Conservation (phyloP, 2,113 vertebrate species). For the Nothoprocta perdicaria region DNA sequence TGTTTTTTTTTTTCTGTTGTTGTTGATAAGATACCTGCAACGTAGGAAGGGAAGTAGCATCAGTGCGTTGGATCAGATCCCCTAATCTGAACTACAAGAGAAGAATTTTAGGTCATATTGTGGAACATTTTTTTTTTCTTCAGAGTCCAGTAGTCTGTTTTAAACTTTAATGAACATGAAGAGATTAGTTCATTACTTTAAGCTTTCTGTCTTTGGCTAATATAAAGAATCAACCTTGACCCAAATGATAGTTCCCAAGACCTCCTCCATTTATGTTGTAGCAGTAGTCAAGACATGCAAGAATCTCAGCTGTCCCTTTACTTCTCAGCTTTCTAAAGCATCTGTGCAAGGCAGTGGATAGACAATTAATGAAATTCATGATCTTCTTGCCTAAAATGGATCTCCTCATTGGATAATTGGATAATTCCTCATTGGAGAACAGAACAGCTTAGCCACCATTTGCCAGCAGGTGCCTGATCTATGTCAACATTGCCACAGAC, state of each 20-base stretch:
- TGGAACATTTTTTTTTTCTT: neutral
- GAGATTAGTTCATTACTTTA: neutral
- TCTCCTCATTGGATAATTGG: no score
- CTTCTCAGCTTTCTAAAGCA: neutral
- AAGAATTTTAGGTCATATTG: neutral
- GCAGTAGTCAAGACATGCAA: neutral
- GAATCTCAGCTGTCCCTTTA: neutral
- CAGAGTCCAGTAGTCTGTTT: neutral
- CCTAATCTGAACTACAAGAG: neutral
- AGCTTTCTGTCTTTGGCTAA: neutral
- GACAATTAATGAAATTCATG: neutral
- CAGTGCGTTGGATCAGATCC: neutral
- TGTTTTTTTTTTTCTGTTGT: neutral
- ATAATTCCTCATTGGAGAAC: neutral
- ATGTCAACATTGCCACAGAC: neutral
- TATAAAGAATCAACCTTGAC: neutral
- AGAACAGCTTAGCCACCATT: neutral
- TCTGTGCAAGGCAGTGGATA: neutral
- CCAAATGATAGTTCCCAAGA: neutral
- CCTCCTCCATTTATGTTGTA: neutral
- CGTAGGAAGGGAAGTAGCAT: neutral
- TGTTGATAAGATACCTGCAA: neutral
- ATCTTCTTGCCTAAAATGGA: neutral
- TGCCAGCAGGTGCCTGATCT: neutral
- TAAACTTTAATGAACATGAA: neutral